Base-by-base conservation (phyloP, 2,113 vertebrate genomes). In the Laticauda laticaudata region DNA sequence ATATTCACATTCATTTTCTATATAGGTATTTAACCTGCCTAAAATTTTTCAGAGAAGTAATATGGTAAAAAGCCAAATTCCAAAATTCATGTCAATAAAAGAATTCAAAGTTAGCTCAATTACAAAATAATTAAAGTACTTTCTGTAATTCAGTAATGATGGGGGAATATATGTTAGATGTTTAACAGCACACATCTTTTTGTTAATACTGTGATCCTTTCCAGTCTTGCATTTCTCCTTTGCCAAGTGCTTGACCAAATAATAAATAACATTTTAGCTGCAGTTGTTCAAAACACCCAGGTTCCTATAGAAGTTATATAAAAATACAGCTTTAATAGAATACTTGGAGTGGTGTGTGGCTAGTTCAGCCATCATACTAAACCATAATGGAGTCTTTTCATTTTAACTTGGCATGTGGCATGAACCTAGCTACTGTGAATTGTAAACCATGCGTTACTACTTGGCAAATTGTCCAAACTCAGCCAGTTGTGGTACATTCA, bases 231-330 rank as follows among this genome's bases (percentile, higher is more conserved):
- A 43, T 20, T 45, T n/a, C 55, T 57, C 54, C 23, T 43, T 43
- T 55, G 21, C 9, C 15, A 21, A 86, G 3, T 91, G 39, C 81
- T 55, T 86, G 5, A n/a, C 91, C 39, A 92, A 92, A 61, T n/a
- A 91, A 54, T 85, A 86, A 86, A 90, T 11, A 91, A 81, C n/a
- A 54, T 90, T 90, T 90, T 55, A 57, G 88, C 43, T 57, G 55
- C 89, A 34, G 34, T 54, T n/a, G n/a, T 51, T 51, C 43, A 87
- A 53, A 87, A 61, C 20, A 91, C 9, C 51, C 34, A 39, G 14
- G n/a, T 54, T 51, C 29, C n/a, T 87, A 91, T 86, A 45, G 43
- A 12, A n/a, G 53, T 45, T 86, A 43, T 57, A 89, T 54, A 91
- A 91, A 81, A 39, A 81, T 81, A 24, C 15, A 86, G 15, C 54